Evolutionary conservation across 2,113 vertebrate species (phyloP).

Genomic region (Boleophthalmus pectinirostris): DNA sequence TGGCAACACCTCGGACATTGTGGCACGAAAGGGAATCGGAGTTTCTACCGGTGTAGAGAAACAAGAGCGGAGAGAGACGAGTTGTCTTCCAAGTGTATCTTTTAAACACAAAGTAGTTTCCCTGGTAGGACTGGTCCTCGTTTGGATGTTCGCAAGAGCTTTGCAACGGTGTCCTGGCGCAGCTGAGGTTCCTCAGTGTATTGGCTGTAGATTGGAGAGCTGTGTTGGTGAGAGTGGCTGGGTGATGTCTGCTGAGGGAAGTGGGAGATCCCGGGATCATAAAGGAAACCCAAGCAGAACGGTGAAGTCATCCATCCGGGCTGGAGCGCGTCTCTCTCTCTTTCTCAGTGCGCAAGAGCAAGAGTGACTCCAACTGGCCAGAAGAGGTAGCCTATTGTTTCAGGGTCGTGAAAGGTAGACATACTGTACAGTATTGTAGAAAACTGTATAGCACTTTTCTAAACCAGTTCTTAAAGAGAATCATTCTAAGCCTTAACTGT

Average conservation of each 20-base stretch:
- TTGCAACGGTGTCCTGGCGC: slow-evolving; percentile 9
- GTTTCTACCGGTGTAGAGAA: slow-evolving; percentile 12
- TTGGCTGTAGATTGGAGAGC: slow-evolving; percentile 41
- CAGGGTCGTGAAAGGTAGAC: background rate
- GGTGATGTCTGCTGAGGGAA: slow-evolving; percentile 81
- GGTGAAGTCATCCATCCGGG: slow-evolving; percentile 97
- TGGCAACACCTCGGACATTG: slow-evolving; percentile 96
- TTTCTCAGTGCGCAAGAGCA: slow-evolving; percentile 55
- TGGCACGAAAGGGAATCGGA: slow-evolving; percentile 46
- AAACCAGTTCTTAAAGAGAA: too few relatives aligned
- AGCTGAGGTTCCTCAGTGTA: slow-evolving; percentile 32
- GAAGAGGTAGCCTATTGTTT: slow-evolving; percentile 36
- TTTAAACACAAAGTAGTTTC: slow-evolving; percentile 9
- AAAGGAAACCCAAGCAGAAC: slow-evolving; percentile 92
- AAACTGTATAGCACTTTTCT: too few relatives aligned
- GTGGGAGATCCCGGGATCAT: slow-evolving; percentile 91
- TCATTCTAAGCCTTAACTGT: too few relatives aligned
- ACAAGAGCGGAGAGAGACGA: slow-evolving; percentile 12
- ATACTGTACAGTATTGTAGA: background rate
- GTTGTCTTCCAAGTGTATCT: slow-evolving; percentile 19
- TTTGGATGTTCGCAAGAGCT: background rate
- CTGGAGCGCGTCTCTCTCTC: slow-evolving; percentile 64
- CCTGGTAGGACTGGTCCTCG: slow-evolving; percentile 12
- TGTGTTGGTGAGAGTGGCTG: slow-evolving; percentile 66
- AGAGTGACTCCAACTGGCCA: slow-evolving; percentile 76